Conservation (phyloP, 2,113 vertebrate species). For the Hassar affinis region DNA sequence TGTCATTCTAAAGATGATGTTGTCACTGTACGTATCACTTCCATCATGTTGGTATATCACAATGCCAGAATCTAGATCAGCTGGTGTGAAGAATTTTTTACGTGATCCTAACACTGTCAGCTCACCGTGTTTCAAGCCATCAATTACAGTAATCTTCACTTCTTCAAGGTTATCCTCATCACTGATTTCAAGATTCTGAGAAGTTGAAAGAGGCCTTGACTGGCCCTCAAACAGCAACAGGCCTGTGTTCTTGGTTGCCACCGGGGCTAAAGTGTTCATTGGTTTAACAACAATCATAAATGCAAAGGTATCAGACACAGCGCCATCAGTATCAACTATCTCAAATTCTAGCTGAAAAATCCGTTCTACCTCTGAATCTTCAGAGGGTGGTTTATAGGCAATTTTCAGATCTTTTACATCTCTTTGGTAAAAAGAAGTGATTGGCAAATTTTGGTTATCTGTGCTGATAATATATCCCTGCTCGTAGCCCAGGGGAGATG, state of each 20-base stretch:
- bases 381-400: constrained; percentile 87
- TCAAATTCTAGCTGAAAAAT: constrained; percentile 92
- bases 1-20: constrained; percentile 88
- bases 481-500: constrained; percentile 79
- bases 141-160: constrained; percentile 82
- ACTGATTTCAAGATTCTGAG: constrained; percentile 84
- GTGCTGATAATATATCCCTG: constrained; percentile 93
- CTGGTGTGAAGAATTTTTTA: constrained; percentile 82
- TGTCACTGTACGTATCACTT: constrained; percentile 90
- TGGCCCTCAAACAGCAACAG: constrained; percentile 92
- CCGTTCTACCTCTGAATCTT: constrained; percentile 82
- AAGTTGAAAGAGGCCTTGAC: constrained; percentile 82
- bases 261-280: constrained; percentile 93
- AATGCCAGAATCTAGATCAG: constrained; percentile 78
- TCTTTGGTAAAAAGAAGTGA: constrained; percentile 87
- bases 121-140: constrained; percentile 84
- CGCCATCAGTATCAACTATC: constrained; percentile 90
- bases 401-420: constrained; percentile 89
- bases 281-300: constrained; percentile 96
- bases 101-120: constrained; percentile 75
- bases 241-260: constrained; percentile 87
- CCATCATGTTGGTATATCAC: constrained; percentile 91
- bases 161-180: constrained; percentile 89
- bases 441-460: constrained; percentile 87
- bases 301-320: constrained; percentile 88